Conservation (phyloP, 2,888 invertebrate genomes). For the Slavum lentiscoides region DNA sequence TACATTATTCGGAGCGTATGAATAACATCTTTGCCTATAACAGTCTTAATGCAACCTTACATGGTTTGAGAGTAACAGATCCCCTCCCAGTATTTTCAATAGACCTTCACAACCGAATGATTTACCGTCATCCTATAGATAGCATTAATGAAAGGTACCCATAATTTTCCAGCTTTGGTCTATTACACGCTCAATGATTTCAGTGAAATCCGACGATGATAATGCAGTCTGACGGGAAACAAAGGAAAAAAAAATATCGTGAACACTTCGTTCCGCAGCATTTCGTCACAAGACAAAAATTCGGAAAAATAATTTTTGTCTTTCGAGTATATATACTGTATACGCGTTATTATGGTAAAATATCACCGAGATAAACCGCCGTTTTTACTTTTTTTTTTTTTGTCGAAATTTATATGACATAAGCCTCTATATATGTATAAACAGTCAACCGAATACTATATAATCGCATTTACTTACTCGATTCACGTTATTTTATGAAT, state of each 20-base stretch:
- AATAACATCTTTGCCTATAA: slow-evolving; percentile 42
- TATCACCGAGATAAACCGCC: too few species aligned
- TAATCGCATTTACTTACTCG: too few species aligned
- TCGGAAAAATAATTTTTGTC: background rate
- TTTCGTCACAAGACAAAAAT: slow-evolving; percentile 9
- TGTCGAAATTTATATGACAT: background rate
- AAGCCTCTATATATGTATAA: too few species aligned
- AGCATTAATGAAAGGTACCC: slow-evolving; percentile 44
- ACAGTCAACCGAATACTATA: too few species aligned
- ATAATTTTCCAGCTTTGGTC: slow-evolving; percentile 48
- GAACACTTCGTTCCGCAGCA: slow-evolving; percentile 1
- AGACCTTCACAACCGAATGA: slow-evolving; percentile 52
- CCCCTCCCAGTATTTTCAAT: slow-evolving; percentile 47
- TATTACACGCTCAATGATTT: slow-evolving; percentile 49
- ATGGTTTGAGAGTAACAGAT: slow-evolving; percentile 49
- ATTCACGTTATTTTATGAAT: too few species aligned
- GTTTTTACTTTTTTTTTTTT: too few species aligned
- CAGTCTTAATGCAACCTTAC: slow-evolving; percentile 49
- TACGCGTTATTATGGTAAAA: too few species aligned
- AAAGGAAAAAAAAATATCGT: slow-evolving; percentile 24
- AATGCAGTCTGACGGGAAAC: slow-evolving; percentile 20
- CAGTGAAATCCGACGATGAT: slow-evolving; percentile 37
- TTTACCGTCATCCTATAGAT: slow-evolving; percentile 33
- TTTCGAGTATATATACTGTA: too few species aligned
- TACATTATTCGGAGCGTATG: slow-evolving; percentile 14